A percentile compares a stretch with the other conserved stretches of the same genome.
phyloP scores from a whole-genome alignment of 2,797 vertebrate genomes.

The Scleropages formosus region DNA sequence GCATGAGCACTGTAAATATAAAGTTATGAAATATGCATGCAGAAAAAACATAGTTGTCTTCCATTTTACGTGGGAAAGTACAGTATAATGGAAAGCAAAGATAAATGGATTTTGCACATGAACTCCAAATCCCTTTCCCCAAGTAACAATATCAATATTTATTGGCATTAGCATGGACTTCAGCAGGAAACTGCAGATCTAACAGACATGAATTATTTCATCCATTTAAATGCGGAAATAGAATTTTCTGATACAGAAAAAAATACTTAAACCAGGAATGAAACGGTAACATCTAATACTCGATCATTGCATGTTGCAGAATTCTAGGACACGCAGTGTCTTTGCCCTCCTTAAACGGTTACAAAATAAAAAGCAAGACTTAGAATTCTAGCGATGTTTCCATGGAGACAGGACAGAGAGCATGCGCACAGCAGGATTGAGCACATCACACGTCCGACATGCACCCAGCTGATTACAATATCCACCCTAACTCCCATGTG shows the following conservation, averaged over 20 bases:
- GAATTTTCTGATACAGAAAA: conserved; percentile 39
- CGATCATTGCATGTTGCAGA: conserved; percentile 5
- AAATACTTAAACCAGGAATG: conserved; percentile 24
- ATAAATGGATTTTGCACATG: neutral
- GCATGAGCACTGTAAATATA: no score
- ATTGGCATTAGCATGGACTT: conserved; percentile 36
- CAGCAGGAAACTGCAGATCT: conserved; percentile 19
- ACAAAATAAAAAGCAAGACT: neutral
- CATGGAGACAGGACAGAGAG: neutral
- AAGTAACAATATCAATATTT: conserved; percentile 30
- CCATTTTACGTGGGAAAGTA: no score
- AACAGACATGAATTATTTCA: conserved; percentile 24
- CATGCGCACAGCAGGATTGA: neutral
- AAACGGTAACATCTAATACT: conserved; percentile 27
- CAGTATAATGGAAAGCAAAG: neutral
- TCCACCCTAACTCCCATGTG: conserved; percentile 14
- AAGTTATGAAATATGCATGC: no score
- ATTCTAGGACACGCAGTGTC: neutral
- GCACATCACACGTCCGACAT: neutral
- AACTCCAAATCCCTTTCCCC: conserved; percentile 41
- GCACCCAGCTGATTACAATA: conserved; percentile 21
- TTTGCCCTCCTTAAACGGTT: neutral
- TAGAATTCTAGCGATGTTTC: neutral
- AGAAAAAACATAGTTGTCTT: no score
- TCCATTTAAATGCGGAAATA: conserved; percentile 29